phyloP scores from a whole-genome alignment of 2,797 vertebrate species.

The Monodelphis domestica region DNA sequence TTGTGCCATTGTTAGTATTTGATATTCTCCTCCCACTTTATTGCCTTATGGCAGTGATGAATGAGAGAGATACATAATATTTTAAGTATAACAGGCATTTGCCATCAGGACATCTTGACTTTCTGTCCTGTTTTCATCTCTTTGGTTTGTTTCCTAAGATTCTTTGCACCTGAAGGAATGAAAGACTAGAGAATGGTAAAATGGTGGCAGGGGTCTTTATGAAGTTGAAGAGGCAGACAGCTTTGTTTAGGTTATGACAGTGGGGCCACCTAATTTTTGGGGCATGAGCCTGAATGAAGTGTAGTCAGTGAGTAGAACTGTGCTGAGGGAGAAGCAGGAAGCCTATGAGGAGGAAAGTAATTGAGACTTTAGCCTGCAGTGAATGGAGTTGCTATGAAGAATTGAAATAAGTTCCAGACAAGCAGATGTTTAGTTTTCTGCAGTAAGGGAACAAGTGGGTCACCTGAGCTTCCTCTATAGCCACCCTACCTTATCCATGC shows the following conservation, averaged over 20 bases:
- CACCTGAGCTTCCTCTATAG: neutral
- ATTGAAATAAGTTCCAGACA: neutral
- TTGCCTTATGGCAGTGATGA: neutral
- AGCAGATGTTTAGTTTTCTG: neutral
- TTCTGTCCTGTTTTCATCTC: neutral
- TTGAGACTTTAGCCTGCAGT: neutral
- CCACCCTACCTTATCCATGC: neutral
- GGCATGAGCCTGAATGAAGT: neutral
- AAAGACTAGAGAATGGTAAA: neutral
- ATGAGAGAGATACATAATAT: neutral
- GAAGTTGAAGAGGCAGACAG: neutral
- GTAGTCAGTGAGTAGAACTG: neutral
- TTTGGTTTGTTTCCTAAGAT: neutral
- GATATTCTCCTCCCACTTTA: neutral
- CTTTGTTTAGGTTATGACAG: neutral
- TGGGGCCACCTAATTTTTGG: neutral
- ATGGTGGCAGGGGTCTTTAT: neutral
- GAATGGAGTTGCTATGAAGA: neutral
- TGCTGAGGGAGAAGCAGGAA: neutral
- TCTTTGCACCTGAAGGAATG: neutral
- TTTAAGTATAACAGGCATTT: neutral
- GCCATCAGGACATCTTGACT: neutral
- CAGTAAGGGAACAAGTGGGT: neutral
- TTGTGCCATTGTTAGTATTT: neutral
- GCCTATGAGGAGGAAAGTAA: neutral